These are phyloP conservation scores for Ormyrus pomaceus DNA, from an alignment of 2,888 invertebrate genomes.

Conservation along the genomic window DNA sequence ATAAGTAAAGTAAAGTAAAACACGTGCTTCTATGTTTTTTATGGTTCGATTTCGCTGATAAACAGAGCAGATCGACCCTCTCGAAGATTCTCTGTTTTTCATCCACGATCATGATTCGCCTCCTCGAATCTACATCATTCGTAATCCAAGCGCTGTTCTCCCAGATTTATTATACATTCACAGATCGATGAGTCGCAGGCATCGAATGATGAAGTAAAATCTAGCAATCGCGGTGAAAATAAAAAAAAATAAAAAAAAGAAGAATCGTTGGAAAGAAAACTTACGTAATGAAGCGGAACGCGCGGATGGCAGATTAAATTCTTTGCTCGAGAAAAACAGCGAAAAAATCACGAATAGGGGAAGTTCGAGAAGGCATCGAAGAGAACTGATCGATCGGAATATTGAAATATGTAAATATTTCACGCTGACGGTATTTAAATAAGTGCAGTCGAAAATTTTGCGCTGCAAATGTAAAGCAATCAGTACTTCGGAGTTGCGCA, in stretches of 20 bases:
- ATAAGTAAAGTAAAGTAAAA: no score
- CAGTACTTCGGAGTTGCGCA: not conserved
- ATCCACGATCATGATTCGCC: not conserved
- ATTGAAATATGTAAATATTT: conserved; percentile 38
- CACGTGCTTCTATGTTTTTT: no score
- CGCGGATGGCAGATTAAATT: conserved; percentile 15
- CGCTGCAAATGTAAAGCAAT: not conserved
- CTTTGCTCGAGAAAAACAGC: not conserved
- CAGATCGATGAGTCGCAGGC: not conserved
- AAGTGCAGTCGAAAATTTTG: conserved; percentile 15
- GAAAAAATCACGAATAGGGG: not conserved
- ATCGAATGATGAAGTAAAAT: conserved; percentile 5
- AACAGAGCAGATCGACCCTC: no score
- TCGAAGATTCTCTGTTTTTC: not conserved
- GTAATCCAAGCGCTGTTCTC: not conserved
- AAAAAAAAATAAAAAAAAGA: conserved; percentile 10
- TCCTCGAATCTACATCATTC: not conserved
- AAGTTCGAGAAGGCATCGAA: conserved; percentile 9
- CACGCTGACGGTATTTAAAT: conserved; percentile 2
- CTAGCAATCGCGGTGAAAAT: not conserved
- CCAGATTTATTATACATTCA: conserved; percentile 14
- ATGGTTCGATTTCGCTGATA: no score
- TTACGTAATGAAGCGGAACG: conserved; percentile 28
- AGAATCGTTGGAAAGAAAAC: conserved; percentile 18
- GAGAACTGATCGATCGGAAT: conserved; percentile 30